Percentiles rank a stretch among this genome's conserved stretches.
Conservation (phyloP, 2,113 vertebrate genomes). For the Oreocharis arfaki region DNA sequence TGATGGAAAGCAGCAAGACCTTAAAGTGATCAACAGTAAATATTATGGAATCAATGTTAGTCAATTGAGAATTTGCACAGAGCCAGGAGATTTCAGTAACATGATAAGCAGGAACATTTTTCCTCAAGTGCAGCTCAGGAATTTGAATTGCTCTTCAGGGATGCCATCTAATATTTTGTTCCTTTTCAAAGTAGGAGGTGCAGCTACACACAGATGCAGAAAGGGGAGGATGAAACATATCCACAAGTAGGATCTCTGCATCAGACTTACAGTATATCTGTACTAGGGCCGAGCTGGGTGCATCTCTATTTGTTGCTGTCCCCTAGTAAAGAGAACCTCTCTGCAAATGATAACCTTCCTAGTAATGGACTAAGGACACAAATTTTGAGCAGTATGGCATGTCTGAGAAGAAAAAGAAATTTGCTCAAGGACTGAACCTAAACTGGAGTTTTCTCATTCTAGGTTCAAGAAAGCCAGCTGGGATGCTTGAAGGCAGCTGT, state of each 20-base stretch:
- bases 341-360: neutral
- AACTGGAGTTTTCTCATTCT: neutral
- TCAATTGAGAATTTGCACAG: neutral
- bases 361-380: neutral
- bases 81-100: neutral
- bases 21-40: neutral
- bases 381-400: neutral
- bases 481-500: conserved; percentile 31
- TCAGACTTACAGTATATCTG: neutral
- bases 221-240: neutral
- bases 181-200: neutral
- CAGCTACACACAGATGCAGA: neutral
- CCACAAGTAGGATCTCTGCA: neutral
- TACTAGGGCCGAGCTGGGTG: neutral
- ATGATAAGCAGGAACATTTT: neutral
- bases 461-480: conserved; percentile 16
- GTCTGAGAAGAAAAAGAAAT: neutral
- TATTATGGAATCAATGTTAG: neutral
- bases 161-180: neutral
- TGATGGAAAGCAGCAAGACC: neutral
- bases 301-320: neutral
- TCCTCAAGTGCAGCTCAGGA: neutral
- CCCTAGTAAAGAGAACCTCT: neutral
- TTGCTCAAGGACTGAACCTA: neutral
- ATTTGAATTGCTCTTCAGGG: neutral